phyloP scores from a whole-genome alignment of 2,797 vertebrate genomes.

The Molossus molossus region DNA sequence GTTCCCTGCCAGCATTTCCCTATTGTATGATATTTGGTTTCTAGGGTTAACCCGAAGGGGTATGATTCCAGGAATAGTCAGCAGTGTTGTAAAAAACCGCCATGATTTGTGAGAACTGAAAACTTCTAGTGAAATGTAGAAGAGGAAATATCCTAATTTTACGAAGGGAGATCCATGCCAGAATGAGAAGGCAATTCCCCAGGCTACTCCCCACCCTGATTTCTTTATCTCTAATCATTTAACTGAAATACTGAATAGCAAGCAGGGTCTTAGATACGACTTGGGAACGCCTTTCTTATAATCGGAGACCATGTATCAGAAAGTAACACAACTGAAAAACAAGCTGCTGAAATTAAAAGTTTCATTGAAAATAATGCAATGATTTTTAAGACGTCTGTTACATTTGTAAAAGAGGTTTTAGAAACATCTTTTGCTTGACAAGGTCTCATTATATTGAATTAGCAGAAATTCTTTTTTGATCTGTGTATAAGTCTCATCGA shows the following conservation, averaged over 20 bases:
- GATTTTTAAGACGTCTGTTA: slow-evolving; percentile 36
- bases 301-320: not conserved
- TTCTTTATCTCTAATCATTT: not conserved
- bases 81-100: not conserved
- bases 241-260: not conserved
- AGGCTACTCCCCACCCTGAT: not conserved
- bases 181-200: not conserved
- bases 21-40: not conserved
- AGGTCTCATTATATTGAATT: slow-evolving; percentile 29
- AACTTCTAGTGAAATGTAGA: not conserved
- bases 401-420: slow-evolving; percentile 32
- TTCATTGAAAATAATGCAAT: slow-evolving; percentile 51
- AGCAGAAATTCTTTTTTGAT: slow-evolving; percentile 43
- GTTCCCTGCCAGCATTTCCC: not conserved
- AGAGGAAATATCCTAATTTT: slow-evolving; percentile 8
- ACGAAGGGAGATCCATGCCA: not conserved
- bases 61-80: not conserved
- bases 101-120: not conserved
- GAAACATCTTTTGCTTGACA: slow-evolving; percentile 38
- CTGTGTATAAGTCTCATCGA: not conserved
- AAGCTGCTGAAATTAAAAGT: not conserved
- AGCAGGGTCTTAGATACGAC: not conserved
- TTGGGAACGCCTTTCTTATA: not conserved
- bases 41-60: not conserved
- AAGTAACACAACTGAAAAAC: slow-evolving; percentile 6